Percentiles rank a stretch among this genome's conserved stretches.
Conservation (phyloP, 1,140 invertebrate species). For the Hylyphantes graminicola region DNA sequence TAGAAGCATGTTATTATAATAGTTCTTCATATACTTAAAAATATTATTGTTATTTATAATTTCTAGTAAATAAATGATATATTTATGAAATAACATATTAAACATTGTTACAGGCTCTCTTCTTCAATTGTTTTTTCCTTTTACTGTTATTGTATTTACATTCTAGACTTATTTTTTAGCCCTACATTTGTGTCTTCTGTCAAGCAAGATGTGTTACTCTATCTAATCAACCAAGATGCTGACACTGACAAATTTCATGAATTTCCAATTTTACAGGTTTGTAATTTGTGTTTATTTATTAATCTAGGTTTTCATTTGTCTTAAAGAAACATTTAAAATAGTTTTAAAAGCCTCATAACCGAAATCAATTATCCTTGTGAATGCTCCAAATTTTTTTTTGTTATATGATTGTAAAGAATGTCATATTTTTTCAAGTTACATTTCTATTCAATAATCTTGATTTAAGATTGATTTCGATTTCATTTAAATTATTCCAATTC, state of each 20-base stretch:
- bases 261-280: slow-evolving; percentile 49
- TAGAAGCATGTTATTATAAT: too few relatives aligned
- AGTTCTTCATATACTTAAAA: too few relatives aligned
- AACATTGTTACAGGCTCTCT: too few relatives aligned
- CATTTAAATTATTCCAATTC: too few relatives aligned
- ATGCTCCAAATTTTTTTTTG: not conserved
- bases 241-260: slow-evolving; percentile 32
- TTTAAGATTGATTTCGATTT: not conserved
- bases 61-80: too few relatives aligned
- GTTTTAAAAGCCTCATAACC: not conserved
- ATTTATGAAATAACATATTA: too few relatives aligned
- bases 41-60: too few relatives aligned
- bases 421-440: not conserved
- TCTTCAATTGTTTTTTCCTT: too few relatives aligned
- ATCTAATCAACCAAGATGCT: slow-evolving; percentile 46
- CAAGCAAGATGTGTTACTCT: slow-evolving; percentile 35
- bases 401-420: not conserved
- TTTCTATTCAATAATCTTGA: not conserved
- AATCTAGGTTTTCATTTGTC: not conserved
- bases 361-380: not conserved
- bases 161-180: not conserved
- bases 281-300: not conserved
- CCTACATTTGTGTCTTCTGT: not conserved
- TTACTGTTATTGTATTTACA: too few relatives aligned
- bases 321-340: not conserved